phyloP scores from a whole-genome alignment of 2,113 vertebrate genomes.

The Morone saxatilis region DNA sequence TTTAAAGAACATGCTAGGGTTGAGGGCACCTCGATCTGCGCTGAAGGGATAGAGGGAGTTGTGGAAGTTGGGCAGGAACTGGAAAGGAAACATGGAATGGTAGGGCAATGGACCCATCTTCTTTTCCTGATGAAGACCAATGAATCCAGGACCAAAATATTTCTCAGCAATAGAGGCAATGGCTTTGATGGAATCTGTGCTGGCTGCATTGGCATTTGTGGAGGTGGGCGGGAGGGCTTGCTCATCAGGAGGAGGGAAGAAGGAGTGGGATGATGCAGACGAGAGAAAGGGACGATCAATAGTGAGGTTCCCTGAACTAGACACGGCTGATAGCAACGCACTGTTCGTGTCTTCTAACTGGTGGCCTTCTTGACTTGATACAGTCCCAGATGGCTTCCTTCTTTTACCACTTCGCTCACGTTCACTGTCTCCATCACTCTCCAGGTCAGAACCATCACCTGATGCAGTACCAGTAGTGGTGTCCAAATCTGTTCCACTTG shows the following conservation, averaged over 20 bases:
- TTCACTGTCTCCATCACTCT: constrained; percentile 91
- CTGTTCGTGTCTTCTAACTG: constrained; percentile 84
- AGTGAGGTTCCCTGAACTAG: constrained; percentile 82
- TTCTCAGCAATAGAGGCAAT: constrained; percentile 99
- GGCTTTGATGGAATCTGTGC: constrained; percentile 98
- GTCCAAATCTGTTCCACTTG: constrained; percentile 96
- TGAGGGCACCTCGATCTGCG: constrained; percentile 89
- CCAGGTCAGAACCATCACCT: constrained; percentile 92
- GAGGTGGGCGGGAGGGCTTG: constrained; percentile 90
- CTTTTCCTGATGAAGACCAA: constrained; percentile 97
- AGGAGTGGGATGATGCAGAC: constrained; percentile 87
- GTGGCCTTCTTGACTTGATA: constrained; percentile 81
- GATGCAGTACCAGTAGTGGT: constrained; percentile 96
- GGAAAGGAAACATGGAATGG: constrained; percentile 98
- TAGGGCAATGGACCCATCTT: constrained; percentile 95
- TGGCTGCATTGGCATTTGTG: constrained; percentile 89
- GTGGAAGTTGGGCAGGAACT: constrained; percentile 96
- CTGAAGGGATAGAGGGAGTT: constrained; percentile 94
- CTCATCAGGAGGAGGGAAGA: constrained; percentile 96
- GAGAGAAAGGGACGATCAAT: constrained; percentile 90
- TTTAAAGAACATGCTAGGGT: constrained; percentile 95
- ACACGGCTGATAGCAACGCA: constrained; percentile 80
- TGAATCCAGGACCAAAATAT: constrained; percentile 97
- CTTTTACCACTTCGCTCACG: constrained; percentile 85
- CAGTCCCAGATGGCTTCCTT: constrained; percentile 75